Base-by-base conservation (phyloP, 2,113 vertebrate genomes). In the Excalfactoria chinensis region DNA sequence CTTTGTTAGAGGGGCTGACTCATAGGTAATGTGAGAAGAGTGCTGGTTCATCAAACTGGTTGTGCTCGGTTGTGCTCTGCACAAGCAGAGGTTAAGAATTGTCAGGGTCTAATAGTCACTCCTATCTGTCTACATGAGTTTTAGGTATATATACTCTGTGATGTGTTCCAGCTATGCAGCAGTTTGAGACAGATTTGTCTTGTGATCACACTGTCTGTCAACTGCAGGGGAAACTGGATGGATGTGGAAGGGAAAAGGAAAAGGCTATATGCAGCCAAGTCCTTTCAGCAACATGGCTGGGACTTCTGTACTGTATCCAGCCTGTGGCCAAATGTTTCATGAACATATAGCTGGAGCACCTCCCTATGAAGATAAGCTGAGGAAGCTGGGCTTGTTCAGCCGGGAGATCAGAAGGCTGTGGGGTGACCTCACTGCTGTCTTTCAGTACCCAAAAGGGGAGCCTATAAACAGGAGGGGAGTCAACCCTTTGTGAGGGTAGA, bases 241-340 rank as follows among this genome's bases (percentile, higher is more conserved):
- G 3, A 11, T 8, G 4, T 6, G 58, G 59, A 55, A 46, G 28
- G 63, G 34, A 37, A 86, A 51, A 62, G 3, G 15, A 15, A 41
- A 1, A 2, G 16, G 19, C 37, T 19, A 7, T 0, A 0, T 20
- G 4, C 41, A 70, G 30, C 20, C 41, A 32, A 3, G 20, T 35
- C 48, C 28, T 49, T 44, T 11, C 11, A 44, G 59, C 12, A 67
- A 2, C 2, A 0, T 3, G 41, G 15, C 32, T 58, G 34, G 40
- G 21, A 26, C 53, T 69, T 40, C 59, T 66, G 25, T 5, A 5
- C 34, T 3, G 11, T 44, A 20, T 12, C 34, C 64, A 64, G 48
- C 30, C 26, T 44, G 20, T 20, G 21, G 2, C 51, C 14, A 3
- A 0, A 0, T 22, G 4, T n/a, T 32, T 48, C 63, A 8, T 17